A percentile compares a stretch with the other conserved stretches of the same genome.
Evolutionary conservation across 1,140 invertebrate genomes (phyloP).

Genomic region (Aethina tumida): DNA sequence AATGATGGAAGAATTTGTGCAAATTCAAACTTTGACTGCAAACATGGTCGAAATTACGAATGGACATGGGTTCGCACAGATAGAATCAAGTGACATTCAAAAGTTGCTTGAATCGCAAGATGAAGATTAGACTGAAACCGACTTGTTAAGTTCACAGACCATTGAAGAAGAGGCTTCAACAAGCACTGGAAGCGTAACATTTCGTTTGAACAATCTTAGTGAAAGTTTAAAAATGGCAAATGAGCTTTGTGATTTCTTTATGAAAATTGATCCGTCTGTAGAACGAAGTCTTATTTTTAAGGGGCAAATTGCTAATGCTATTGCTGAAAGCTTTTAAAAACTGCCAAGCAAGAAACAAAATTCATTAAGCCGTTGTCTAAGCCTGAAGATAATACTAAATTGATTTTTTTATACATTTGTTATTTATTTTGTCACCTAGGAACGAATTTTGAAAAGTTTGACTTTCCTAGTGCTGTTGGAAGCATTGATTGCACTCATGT

Average conservation of each 20-base stretch:
- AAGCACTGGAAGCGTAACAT: no score
- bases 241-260: constrained; percentile 17
- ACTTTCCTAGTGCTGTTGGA: no score
- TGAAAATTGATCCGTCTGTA: constrained; percentile 14
- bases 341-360: constrained; percentile 5
- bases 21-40: no score
- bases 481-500: no score
- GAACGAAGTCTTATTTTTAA: constrained; percentile 11
- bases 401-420: constrained; percentile 6
- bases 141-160: no score
- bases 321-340: constrained; percentile 12
- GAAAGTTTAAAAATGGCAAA: constrained; percentile 8
- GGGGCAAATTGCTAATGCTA: constrained; percentile 14
- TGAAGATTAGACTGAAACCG: no score
- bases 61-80: no score
- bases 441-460: constrained; percentile 8
- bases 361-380: constrained; percentile 14
- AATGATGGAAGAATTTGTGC: no score
- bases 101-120: no score
- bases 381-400: constrained; percentile 9
- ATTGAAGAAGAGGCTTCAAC: no score
- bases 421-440: constrained; percentile 13
- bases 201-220: constrained; percentile 5
- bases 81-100: no score
- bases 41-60: no score